Evolutionary conservation across 2,113 vertebrate species (phyloP).

Genomic region (Regulus satrapa): DNA sequence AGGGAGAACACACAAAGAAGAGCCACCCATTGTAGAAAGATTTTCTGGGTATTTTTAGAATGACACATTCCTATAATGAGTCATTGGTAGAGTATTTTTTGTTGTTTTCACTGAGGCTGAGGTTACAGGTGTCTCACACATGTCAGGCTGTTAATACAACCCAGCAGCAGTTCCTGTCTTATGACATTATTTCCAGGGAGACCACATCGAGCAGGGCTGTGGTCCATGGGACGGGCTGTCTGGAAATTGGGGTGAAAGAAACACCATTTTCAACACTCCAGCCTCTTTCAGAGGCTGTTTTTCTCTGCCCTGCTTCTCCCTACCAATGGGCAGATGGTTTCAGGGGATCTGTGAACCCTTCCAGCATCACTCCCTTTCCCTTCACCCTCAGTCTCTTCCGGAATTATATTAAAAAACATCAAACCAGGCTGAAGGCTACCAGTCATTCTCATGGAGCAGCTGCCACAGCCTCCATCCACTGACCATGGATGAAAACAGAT

Average conservation of each 20-base stretch:
- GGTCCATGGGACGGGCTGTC: not conserved
- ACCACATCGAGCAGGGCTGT: accelerated
- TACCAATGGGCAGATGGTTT: not conserved
- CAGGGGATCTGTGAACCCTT: not conserved
- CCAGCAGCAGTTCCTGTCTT: not conserved
- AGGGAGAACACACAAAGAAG: not conserved
- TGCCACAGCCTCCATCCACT: not conserved
- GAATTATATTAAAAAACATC: not conserved
- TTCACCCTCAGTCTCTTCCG: not conserved
- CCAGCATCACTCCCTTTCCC: not conserved
- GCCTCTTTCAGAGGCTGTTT: not conserved
- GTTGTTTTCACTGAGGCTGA: not conserved
- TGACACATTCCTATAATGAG: not conserved
- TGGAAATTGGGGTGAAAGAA: not conserved
- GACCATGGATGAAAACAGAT: not conserved
- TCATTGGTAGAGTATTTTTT: not conserved
- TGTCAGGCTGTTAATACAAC: not conserved
- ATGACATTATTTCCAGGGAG: not conserved
- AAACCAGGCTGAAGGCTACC: not conserved
- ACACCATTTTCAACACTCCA: not conserved
- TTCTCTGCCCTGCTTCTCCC: not conserved
- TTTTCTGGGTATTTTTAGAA: not conserved
- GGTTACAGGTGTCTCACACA: not conserved
- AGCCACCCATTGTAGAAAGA: accelerated
- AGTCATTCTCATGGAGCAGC: not conserved